Percentiles rank a stretch among this genome's conserved stretches.
phyloP scores from a whole-genome alignment of 2,797 vertebrate species.

The Tapera naevia region DNA sequence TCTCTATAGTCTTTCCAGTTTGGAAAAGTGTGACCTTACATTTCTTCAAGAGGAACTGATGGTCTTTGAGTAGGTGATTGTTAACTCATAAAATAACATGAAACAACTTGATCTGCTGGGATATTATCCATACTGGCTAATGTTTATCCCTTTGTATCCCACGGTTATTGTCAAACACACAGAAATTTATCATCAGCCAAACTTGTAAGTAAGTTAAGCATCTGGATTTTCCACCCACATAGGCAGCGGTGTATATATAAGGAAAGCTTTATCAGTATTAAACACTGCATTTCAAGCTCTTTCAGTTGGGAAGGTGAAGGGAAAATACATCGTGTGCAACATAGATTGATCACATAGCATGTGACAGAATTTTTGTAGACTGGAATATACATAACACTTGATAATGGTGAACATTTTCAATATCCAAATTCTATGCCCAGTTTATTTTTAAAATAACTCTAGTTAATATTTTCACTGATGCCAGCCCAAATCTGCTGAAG shows the following conservation, averaged over 20 bases:
- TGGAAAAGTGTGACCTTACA: not conserved
- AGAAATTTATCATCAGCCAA: not conserved
- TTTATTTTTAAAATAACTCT: not conserved
- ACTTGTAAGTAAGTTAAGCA: not conserved
- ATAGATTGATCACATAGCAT: not conserved
- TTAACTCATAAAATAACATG: not conserved
- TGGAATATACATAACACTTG: not conserved
- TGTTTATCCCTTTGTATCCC: not conserved
- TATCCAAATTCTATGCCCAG: not conserved
- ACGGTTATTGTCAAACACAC: not conserved
- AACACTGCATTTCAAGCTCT: not conserved
- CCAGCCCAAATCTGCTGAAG: not conserved
- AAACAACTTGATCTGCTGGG: not conserved
- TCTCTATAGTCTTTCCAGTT: not conserved
- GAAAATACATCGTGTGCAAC: not conserved
- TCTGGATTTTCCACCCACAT: not conserved
- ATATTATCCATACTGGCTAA: not conserved
- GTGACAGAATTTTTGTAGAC: not conserved
- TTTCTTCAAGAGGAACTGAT: not conserved
- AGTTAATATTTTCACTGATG: not conserved
- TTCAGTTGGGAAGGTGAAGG: not conserved
- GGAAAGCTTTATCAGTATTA: not conserved
- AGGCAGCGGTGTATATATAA: not conserved
- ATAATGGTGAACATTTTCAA: not conserved
- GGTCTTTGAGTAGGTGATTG: not conserved